These are phyloP conservation scores for Muricea muricata DNA, from an alignment of 92 coral and sea anemone genomes.

Conservation along the genomic window DNA sequence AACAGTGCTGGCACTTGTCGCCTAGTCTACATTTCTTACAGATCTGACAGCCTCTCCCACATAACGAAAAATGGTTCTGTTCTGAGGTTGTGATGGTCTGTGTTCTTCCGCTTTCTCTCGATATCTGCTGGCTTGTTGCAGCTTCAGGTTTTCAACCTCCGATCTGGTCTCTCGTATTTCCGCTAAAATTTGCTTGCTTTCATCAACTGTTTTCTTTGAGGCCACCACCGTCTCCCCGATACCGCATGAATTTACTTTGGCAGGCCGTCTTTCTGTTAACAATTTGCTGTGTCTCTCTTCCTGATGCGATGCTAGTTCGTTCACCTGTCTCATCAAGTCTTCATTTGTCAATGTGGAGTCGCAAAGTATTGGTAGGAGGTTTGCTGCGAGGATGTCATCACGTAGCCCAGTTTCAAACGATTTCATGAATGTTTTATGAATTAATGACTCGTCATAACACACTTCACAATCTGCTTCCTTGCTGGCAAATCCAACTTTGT, in stretches of 20 bases:
- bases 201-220: constrained; percentile 10
- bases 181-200: constrained; percentile 23
- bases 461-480: constrained; percentile 71
- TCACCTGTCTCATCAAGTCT: constrained; percentile 67
- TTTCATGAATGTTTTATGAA: constrained; percentile 18
- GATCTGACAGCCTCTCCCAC: not conserved
- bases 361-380: not conserved
- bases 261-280: not conserved
- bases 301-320: constrained; percentile 70
- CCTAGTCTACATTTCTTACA: not conserved
- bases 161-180: constrained; percentile 58
- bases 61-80: no score
- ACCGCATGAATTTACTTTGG: no score
- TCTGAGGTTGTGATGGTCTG: not conserved
- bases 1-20: not conserved
- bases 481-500: constrained; percentile 65
- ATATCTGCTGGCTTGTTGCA: constrained; percentile 34
- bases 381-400: constrained; percentile 18
- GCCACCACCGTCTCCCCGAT: constrained; percentile 9
- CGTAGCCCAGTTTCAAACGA: not conserved
- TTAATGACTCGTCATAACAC: not conserved
- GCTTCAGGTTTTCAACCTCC: constrained; percentile 54
- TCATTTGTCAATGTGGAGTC: constrained; percentile 14
- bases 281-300: constrained; percentile 43
- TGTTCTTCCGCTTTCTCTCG: not conserved